These are phyloP conservation scores for Odontesthes bonariensis DNA, from an alignment of 2,113 vertebrate species.

Conservation along the genomic window DNA sequence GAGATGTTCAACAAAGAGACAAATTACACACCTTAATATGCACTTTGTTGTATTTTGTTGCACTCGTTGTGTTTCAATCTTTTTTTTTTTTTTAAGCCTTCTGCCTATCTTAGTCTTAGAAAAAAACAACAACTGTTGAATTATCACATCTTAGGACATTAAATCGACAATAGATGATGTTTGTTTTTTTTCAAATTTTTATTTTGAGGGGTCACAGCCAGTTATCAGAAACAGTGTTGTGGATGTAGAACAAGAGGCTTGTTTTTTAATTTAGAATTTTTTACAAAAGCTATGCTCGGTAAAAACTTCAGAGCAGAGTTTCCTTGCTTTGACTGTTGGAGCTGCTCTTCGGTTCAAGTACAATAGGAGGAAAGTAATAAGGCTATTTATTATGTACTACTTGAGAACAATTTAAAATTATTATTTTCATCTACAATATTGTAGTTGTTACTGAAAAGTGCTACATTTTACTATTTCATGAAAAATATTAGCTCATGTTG, in stretches of 20 bases:
- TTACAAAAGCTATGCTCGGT: not conserved
- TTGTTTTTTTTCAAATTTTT: not conserved
- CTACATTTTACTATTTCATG: no score
- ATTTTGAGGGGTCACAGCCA: not conserved
- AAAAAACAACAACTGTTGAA: slow-evolving; percentile 9
- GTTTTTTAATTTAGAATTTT: not conserved
- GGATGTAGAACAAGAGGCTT: no score
- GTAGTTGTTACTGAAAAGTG: no score
- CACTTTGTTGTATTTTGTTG: slow-evolving; percentile 26
- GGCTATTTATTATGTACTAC: no score
- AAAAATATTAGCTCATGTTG: no score
- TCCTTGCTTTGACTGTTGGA: not conserved
- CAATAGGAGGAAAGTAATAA: no score
- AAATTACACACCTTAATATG: slow-evolving; percentile 39
- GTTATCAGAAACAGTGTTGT: not conserved
- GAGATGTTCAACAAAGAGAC: slow-evolving; percentile 50
- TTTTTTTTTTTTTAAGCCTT: slow-evolving; percentile 27
- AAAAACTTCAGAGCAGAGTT: not conserved
- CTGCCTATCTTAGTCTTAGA: no score
- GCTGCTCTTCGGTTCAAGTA: no score
- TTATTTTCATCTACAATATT: no score
- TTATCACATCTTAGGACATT: not conserved
- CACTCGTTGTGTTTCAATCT: not conserved
- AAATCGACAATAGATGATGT: not conserved
- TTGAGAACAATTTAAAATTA: no score